Base-by-base conservation (phyloP, 2,113 vertebrate genomes). In the Columbina picui region DNA sequence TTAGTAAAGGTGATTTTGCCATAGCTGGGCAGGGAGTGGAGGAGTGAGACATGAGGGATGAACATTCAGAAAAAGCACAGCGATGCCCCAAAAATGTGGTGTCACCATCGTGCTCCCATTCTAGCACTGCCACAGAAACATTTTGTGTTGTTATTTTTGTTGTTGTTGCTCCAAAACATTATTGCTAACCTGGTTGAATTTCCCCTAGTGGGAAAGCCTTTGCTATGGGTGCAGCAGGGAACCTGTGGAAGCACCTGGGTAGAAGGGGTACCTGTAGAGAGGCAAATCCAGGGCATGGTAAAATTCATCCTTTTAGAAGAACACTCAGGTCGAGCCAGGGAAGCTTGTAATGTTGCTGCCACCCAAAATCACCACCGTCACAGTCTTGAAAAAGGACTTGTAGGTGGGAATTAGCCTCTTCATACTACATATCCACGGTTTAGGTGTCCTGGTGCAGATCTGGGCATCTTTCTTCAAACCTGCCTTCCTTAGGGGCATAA, bases 1-100 rank as follows among this genome's bases (percentile, higher is more conserved):
- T 97, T 97, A 96, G 93, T 92, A 90, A 95, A 95, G 86, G 84
- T 77, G 84, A 73, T 84, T 89, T 61, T 68, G 61, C 56, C 87
- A 84, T 65, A 90, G 77, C 45, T 79, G 34, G 60, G 55, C 27
- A 43, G n/a, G 32, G 29, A 68, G 57, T 32, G 30, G 4, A 75
- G 10, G n/a, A 30, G 50, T 50, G 38, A 68, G 56, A 83, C 9
- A 23, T 13, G 29, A 77, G 22, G 8, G 43, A 73, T 83, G 71
- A 80, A 34, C 1, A 0, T 52, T 85, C 60, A 86, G 47, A 39
- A 94, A 67, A 80, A 69, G 3, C 21, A 38, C 2, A 88, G 8
- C 1, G 1, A 16, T 9, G 4, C 38, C 25, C 49, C 14, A 12
- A 12, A 87, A 90, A 63, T 16, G 26, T 12, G 27, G 1, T 56